A percentile compares a stretch with the other conserved stretches of the same genome.
Evolutionary conservation across 2,797 vertebrate species (phyloP).

Genomic region (Lagocephalus sceleratus): DNA sequence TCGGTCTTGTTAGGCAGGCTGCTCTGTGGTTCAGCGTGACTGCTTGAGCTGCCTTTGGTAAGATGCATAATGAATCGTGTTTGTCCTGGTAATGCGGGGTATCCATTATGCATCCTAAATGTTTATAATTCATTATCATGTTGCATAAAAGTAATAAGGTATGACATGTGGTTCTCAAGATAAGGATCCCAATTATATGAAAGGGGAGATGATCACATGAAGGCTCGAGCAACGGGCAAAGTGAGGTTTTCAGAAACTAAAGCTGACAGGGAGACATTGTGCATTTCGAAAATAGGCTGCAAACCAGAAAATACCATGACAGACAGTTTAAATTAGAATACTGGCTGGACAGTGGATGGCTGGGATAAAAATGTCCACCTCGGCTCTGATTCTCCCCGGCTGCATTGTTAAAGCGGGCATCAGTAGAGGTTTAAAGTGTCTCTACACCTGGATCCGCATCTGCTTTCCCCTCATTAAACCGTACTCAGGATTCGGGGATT

Average conservation of each 20-base stretch:
- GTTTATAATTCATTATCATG: not conserved
- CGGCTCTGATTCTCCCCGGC: too few species aligned
- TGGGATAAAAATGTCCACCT: too few species aligned
- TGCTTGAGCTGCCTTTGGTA: not conserved
- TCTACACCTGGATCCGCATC: too few species aligned
- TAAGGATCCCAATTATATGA: not conserved
- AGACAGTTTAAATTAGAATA: slow-evolving; percentile 13
- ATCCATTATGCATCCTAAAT: not conserved
- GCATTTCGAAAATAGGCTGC: slow-evolving; percentile 33
- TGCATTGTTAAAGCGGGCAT: too few species aligned
- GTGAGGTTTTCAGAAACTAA: slow-evolving; percentile 3
- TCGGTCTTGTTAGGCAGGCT: not conserved
- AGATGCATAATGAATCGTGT: not conserved
- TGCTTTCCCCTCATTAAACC: too few species aligned
- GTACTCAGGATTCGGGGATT: too few species aligned
- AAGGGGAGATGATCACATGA: not conserved
- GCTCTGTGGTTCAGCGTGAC: not conserved
- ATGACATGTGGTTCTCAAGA: too few species aligned
- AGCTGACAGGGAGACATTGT: slow-evolving; percentile 21
- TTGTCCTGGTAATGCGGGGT: not conserved
- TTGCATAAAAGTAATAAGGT: too few species aligned
- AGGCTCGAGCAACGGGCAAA: not conserved
- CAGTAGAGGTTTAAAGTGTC: too few species aligned
- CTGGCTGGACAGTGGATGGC: too few species aligned
- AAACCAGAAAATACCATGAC: slow-evolving; percentile 27